phyloP scores from a whole-genome alignment of 37 sponge, comb jelly and placozoan genomes.

The Halisarca cf. caerulea region DNA sequence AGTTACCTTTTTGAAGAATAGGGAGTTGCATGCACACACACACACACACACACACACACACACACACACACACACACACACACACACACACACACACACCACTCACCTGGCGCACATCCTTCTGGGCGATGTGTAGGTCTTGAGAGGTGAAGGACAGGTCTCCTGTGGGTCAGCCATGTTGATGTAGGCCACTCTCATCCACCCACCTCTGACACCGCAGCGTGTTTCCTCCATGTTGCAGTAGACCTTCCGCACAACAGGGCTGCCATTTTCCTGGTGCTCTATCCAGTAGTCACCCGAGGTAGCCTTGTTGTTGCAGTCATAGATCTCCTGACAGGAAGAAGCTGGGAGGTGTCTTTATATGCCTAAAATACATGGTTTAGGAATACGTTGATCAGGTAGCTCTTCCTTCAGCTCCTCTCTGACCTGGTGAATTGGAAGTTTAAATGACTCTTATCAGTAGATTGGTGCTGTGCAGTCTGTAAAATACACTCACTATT shows the following conservation, averaged over 20 bases:
- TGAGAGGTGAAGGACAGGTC: not conserved
- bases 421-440: too few relatives aligned
- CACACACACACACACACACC: too few relatives aligned
- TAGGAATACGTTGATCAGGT: too few relatives aligned
- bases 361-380: too few relatives aligned
- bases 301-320: too few relatives aligned
- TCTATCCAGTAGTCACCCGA: conserved; percentile 17
- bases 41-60: too few relatives aligned
- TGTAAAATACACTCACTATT: not conserved
- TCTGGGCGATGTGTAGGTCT: not conserved
- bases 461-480: too few relatives aligned
- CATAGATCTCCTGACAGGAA: conserved; percentile 2
- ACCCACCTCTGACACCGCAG: conserved; percentile 20
- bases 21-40: too few relatives aligned
- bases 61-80: too few relatives aligned
- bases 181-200: conserved; percentile 38
- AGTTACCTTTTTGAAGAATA: too few relatives aligned
- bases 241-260: not conserved
- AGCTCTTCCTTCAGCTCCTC: too few relatives aligned
- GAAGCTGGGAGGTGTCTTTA: not conserved
- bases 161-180: conserved; percentile 32
- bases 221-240: conserved; percentile 8
- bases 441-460: too few relatives aligned
- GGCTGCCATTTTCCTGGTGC: not conserved
- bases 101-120: conserved; percentile 16